phyloP scores from a whole-genome alignment of 2,113 vertebrate species.

The Stigmatopora argus region DNA sequence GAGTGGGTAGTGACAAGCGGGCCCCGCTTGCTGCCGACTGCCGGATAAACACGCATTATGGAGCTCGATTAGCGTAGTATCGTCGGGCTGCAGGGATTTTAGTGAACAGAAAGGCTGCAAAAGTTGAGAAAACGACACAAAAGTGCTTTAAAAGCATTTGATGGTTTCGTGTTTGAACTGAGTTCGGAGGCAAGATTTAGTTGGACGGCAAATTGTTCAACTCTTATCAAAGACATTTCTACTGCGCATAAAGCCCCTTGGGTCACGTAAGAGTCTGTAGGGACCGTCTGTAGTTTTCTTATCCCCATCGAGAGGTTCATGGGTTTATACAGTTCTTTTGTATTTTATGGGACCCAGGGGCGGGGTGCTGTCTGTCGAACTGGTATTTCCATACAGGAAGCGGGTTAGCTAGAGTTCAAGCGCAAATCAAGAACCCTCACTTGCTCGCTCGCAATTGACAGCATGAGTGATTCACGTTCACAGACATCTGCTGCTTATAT shows the following conservation, averaged over 20 bases:
- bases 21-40: constrained; percentile 11
- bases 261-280: constrained; percentile 49
- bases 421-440: constrained; percentile 56
- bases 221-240: constrained; percentile 46
- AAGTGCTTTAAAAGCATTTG: neutral
- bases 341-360: constrained; percentile 57
- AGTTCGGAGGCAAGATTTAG: neutral
- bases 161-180: neutral
- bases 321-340: constrained; percentile 64
- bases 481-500: constrained; percentile 54
- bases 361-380: constrained; percentile 46
- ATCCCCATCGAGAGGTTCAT: constrained; percentile 57
- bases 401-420: constrained; percentile 65
- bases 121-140: neutral
- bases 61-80: neutral
- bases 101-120: neutral
- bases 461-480: constrained; percentile 52
- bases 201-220: neutral
- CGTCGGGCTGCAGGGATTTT: neutral
- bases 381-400: constrained; percentile 52
- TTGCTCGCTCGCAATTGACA: constrained; percentile 32
- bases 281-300: constrained; percentile 59
- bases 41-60: constrained; percentile 22
- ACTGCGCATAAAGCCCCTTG: constrained; percentile 36
- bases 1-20: constrained; percentile 16